Percentiles rank a stretch among this genome's conserved stretches.
Evolutionary conservation across 2,113 vertebrate species (phyloP).

Genomic region (Thalassoma bifasciatum): DNA sequence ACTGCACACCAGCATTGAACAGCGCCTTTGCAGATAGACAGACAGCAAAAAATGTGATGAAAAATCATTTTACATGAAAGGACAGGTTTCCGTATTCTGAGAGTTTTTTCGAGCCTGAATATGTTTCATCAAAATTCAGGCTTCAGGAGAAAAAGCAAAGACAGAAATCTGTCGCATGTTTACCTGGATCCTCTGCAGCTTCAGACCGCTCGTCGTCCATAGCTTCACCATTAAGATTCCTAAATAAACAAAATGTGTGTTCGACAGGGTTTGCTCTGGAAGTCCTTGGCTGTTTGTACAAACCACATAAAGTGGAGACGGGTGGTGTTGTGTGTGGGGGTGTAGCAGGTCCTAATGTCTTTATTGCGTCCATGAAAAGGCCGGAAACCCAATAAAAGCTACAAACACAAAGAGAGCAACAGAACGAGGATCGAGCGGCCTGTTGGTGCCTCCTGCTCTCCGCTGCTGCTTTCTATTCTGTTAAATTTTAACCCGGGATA

Average conservation of each 20-base stretch:
- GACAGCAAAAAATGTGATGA: too few species aligned
- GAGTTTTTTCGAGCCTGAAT: too few species aligned
- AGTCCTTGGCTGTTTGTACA: conserved; percentile 1
- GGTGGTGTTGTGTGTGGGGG: conserved; percentile 5
- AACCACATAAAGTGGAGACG: neutral
- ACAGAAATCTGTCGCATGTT: too few species aligned
- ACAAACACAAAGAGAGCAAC: conserved; percentile 55
- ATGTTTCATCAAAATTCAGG: neutral
- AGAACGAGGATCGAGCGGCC: conserved; percentile 20
- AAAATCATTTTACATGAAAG: too few species aligned
- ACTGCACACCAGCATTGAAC: too few species aligned
- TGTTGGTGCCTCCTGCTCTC: conserved; percentile 27
- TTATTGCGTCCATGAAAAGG: conserved; percentile 78
- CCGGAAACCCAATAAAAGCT: conserved; percentile 79
- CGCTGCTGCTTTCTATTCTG: conserved; percentile 31
- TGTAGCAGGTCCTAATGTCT: conserved; percentile 61
- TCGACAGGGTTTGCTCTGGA: neutral
- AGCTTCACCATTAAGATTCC: neutral
- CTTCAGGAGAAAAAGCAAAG: too few species aligned
- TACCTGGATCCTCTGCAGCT: neutral
- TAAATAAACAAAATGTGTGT: neutral
- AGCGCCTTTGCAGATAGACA: too few species aligned
- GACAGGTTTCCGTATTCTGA: too few species aligned
- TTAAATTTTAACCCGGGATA: conserved; percentile 64
- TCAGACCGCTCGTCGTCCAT: neutral